Evolutionary conservation across 2,888 invertebrate species (phyloP), one percentile per base, ranked within the genome.

Genomic region (Kuschelorhynchus macadamiae): DNA sequence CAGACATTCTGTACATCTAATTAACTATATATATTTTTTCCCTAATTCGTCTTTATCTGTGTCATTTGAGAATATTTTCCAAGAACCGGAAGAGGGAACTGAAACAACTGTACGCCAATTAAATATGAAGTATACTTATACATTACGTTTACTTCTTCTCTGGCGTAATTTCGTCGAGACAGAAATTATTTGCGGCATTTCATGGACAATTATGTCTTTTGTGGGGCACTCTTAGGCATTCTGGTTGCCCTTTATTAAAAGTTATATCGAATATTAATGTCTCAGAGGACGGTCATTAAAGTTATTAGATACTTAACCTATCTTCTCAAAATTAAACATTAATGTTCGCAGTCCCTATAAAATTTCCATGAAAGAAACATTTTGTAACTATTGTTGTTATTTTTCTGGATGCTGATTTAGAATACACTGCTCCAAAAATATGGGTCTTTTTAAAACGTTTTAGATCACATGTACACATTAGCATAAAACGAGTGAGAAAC

Each of bases 131-230:
- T n/a, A 33, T 32, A 42, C 21, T 59, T 20, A 46, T 39, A 33
- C 47, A 59, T 59, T 46, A 46, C 14, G 47, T 20, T 52, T 18
- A 39, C 52, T 25, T 33, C 33, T 36, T 14, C 36, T 46, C 21
- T n/a, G 17, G 47, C 18, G 17, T 18, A 47, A 47, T 59, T 59
- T 47, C 20, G n/a, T 16, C 9, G 20, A 9, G 47, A 16, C 46
- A 20, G 21, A 59, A 59, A 59, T 33, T 36, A 20, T 59, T 46
- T 47, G 47, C 33, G 16, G 12, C 17, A 20, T 59, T 47, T 59
- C 47, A 20, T 17, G 47, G 33, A 36, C 47, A 47, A 59, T 59
- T 47, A 59, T 59, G 59, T 47, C 44, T 33, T n/a, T 47, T 59
- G 59, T 36, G 47, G 39, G 12, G 21, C 47, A 47, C 20, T 25